Base-by-base conservation (phyloP, 2,888 invertebrate species). In the Strigamia crassipes region DNA sequence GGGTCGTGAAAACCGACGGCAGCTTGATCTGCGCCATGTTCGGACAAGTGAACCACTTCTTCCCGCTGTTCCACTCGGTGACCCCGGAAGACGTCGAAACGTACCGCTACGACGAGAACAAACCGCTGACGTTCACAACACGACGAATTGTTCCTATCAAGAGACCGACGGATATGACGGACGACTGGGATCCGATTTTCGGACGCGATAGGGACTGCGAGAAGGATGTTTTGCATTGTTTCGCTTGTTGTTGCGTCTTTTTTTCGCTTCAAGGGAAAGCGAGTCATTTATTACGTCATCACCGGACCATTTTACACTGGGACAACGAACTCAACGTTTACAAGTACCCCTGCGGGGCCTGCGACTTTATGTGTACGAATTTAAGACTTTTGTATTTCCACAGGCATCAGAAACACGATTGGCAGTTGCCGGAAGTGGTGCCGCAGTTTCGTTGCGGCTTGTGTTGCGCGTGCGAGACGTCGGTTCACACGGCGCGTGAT, bases 11-110 rank as follows among this genome's bases (percentile, higher is more conserved):
- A 27, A 73, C 73, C 2, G 73, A 73, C 15, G 73, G 73, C 13
- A 73, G 73, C 27, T n/a, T 73, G n/a, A 73, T 73, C 27, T 73
- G 73, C 73, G 73, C 27, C 73, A 73, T 73, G 73, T 73, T 73
- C 15, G 73, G 73, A 73, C 73, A 73, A 12, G 73, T 73, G 73
- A 73, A 73, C 15, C 73, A 73, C 31, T 73, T 27, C 31, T 73
- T 73, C 73, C 27, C 73, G 21, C 3, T 61, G 13, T 61, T 21
- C 1, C 61, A 61, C 23, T 61, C 61, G 6, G 61, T 61, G 18
- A 61, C 61, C 8, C 21, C 61, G 18, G 61, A 61, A 9, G 61
- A 61, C 18, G 23, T 61, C 9, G 61, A 21, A 18, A 61, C 21
- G 61, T 61, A 61, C 61, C 18, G 23, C 9, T 61, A 73, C 31